These are phyloP conservation scores for Tinea trinotella DNA, from an alignment of 2,888 invertebrate genomes.

Conservation along the genomic window DNA sequence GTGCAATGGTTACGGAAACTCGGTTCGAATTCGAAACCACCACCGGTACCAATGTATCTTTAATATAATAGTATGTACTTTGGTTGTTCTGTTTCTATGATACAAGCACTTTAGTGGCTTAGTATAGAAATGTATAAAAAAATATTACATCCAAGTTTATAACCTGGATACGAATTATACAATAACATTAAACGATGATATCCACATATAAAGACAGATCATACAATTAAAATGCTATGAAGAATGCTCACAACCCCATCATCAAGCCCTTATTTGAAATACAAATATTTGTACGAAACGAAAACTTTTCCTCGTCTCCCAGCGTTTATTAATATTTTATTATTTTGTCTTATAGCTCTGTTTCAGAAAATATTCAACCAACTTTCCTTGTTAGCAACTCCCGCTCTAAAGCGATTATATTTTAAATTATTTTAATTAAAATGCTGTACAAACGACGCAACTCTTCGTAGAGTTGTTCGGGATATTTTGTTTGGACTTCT, in stretches of 20 bases:
- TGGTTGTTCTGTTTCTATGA: too few relatives aligned
- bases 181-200: neutral
- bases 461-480: neutral
- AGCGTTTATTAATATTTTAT: constrained; percentile 72
- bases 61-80: too few relatives aligned
- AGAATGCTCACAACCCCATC: constrained; percentile 39
- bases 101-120: too few relatives aligned
- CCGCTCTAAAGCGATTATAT: constrained; percentile 69
- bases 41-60: too few relatives aligned
- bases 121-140: too few relatives aligned
- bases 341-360: constrained; percentile 69
- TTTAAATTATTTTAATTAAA: constrained; percentile 72
- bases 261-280: constrained; percentile 66
- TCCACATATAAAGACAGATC: neutral
- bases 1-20: too few relatives aligned
- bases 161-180: too few relatives aligned
- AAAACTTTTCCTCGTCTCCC: constrained; percentile 66
- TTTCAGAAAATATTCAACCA: constrained; percentile 57
- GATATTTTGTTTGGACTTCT: too few relatives aligned
- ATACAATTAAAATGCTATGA: constrained; percentile 4
- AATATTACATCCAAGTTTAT: too few relatives aligned
- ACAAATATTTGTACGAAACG: constrained; percentile 64
- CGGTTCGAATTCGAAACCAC: too few relatives aligned
- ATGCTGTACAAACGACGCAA: constrained; percentile 54
- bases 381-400: constrained; percentile 66